A percentile compares a stretch with the other conserved stretches of the same genome.
phyloP scores from a whole-genome alignment of 53 echinoderm and acorn worm genomes.

The Crossaster papposus region DNA sequence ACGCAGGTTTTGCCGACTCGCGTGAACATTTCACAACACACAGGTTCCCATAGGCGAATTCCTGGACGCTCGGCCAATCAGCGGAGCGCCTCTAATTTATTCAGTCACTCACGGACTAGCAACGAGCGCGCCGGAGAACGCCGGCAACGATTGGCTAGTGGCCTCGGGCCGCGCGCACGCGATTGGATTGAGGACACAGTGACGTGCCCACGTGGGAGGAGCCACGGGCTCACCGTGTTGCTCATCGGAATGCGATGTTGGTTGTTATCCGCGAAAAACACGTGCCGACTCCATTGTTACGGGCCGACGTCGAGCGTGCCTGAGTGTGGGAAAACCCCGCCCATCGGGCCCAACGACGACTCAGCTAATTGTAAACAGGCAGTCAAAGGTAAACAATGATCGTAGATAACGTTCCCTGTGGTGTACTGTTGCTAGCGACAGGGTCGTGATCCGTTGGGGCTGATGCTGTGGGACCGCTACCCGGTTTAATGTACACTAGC shows the following conservation, averaged over 20 bases:
- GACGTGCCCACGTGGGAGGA: slow-evolving; percentile 32
- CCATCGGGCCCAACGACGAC: slow-evolving; percentile 45
- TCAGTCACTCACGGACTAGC: slow-evolving; percentile 42
- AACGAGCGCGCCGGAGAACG: slow-evolving; percentile 10
- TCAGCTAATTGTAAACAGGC: slow-evolving; percentile 74
- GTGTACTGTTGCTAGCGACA: slow-evolving; percentile 59
- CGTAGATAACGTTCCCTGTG: slow-evolving; percentile 59
- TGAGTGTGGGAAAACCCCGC: slow-evolving; percentile 77
- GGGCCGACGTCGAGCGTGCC: slow-evolving; percentile 47
- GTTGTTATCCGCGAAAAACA: slow-evolving; percentile 50
- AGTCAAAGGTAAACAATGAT: slow-evolving; percentile 71
- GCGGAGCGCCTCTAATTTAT: slow-evolving; percentile 21
- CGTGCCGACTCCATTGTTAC: slow-evolving; percentile 59
- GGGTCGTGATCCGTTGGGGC: slow-evolving; percentile 24
- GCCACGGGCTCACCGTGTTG: slow-evolving; percentile 31
- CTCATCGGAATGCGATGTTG: slow-evolving; percentile 51
- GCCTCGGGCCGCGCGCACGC: slow-evolving; percentile 45
- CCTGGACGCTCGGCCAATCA: slow-evolving; percentile 22
- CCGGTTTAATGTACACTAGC: neutral
- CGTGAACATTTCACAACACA: slow-evolving; percentile 71
- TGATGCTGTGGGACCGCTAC: slow-evolving; percentile 18
- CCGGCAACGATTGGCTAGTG: slow-evolving; percentile 12
- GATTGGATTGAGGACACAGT: slow-evolving; percentile 52
- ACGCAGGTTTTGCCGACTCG: slow-evolving; percentile 40
- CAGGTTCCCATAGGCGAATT: slow-evolving; percentile 69